Conservation (phyloP, 2,797 vertebrate genomes). For the Gymnocypris eckloni region DNA sequence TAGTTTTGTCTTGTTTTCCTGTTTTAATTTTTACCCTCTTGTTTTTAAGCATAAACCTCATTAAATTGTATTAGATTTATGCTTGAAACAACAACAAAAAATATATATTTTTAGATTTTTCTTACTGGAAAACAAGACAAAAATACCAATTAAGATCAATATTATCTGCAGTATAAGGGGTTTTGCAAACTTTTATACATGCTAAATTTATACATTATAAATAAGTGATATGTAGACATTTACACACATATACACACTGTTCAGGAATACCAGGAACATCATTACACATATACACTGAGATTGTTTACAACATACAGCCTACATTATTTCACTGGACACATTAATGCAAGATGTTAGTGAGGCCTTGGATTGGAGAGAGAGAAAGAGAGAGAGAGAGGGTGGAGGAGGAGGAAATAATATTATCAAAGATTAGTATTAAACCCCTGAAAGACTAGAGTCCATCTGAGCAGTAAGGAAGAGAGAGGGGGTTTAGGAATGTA, state of each 20-base stretch:
- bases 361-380: conserved; percentile 28
- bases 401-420: conserved; percentile 35
- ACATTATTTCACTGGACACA: conserved; percentile 27
- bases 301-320: conserved; percentile 23
- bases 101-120: background rate
- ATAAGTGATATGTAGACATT: conserved; percentile 39
- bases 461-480: conserved; percentile 60
- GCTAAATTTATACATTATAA: conserved; percentile 32
- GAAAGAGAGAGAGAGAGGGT: conserved; percentile 13
- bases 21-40: background rate
- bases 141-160: background rate
- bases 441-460: conserved; percentile 61
- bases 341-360: conserved; percentile 52
- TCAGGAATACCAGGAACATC: conserved; percentile 14
- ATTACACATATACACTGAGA: conserved; percentile 20
- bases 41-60: background rate
- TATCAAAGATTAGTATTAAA: conserved; percentile 60
- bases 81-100: background rate
- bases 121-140: conserved; percentile 11
- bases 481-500: conserved; percentile 41
- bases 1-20: conserved; percentile 13
- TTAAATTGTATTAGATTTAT: background rate
- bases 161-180: conserved; percentile 16
- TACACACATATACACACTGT: conserved; percentile 29
- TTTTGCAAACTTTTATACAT: conserved; percentile 38